Evolutionary conservation across 2,113 vertebrate species (phyloP), one percentile per base, ranked within the genome.

Genomic region (Platycercus adscitus): DNA sequence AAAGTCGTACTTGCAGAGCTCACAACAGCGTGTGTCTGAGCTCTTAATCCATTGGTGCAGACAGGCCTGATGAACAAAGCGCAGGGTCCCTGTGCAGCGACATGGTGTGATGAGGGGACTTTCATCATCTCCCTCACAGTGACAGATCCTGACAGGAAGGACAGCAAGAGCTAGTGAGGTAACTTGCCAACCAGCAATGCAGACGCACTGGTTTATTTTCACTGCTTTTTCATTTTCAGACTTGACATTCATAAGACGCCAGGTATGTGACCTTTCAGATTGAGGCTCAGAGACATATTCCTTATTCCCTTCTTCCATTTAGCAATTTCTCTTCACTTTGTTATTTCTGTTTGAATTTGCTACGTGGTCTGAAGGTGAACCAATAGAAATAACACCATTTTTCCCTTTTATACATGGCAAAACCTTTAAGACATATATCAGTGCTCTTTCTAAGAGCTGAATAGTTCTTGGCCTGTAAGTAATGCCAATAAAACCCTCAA

Each of bases 41-140:
- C 99, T 99, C 96, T 99, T 99, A 94, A 99, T 99, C 99, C 99
- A 99, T 97, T 99, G 99, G 98, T 99, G 99, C 94, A 99, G 98
- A 89, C 99, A 99, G 92, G 98, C 95, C 97, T 99, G 99, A 93
- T 99, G 99, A 17, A 99, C 99, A 23, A 99, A 99, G 72, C 98
- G 98, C 53, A 99, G 96, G 41, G 99, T 99, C 11, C 99, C 99
- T 0, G 99, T 99, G 97, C 99, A 99, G 97, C 97, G 99, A 56
- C 99, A 99, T 1, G 99, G 99, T 11, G 98, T 99, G 96, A 99
- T 99, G 97, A 99, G 97, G 4, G 98, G 99, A 72, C 97, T 99
- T 71, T 99, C 99, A 26, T 99, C 99, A 14, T 99, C 99, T 33
- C 99, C 99, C 98, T 99, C 99, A 90, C 99, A 99, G 98, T 99